A percentile compares a stretch with the other conserved stretches of the same genome.
Conservation (phyloP, 2,797 vertebrate species). For the Pelochelys cantorii region DNA sequence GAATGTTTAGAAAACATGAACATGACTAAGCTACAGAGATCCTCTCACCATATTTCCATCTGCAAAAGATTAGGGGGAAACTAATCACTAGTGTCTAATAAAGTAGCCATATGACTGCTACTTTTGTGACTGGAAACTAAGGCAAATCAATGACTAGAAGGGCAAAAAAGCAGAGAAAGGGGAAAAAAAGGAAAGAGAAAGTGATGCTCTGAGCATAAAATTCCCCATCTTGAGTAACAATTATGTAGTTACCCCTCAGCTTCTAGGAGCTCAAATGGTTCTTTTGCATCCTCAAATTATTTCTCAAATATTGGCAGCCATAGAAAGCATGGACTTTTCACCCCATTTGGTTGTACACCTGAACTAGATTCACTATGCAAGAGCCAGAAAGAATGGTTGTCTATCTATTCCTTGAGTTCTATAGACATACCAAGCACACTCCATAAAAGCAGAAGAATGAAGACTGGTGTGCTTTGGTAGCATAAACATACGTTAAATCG, state of each 20-base stretch:
- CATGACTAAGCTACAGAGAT: neutral
- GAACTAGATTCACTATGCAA: neutral
- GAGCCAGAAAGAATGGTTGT: neutral
- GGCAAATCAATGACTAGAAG: neutral
- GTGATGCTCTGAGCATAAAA: neutral
- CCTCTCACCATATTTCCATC: neutral
- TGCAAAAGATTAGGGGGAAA: too few relatives aligned
- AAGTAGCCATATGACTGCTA: rapidly evolving
- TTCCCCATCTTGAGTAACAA: neutral
- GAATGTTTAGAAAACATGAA: neutral
- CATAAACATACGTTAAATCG: neutral
- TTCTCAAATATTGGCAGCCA: conserved; percentile 6
- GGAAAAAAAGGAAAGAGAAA: neutral
- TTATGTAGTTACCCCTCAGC: neutral
- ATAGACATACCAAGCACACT: neutral
- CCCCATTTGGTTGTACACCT: neutral
- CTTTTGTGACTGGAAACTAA: neutral
- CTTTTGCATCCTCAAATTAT: neutral
- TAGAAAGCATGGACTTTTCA: neutral
- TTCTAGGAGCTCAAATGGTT: neutral
- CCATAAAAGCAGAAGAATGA: neutral
- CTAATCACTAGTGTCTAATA: neutral
- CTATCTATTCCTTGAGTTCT: neutral
- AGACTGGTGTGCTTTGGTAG: neutral
- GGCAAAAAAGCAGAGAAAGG: neutral